Percentiles rank a stretch among this genome's conserved stretches.
These are phyloP conservation scores for Antedon mediterranea DNA, from an alignment of 53 echinoderm and acorn worm genomes.

Conservation along the genomic window DNA sequence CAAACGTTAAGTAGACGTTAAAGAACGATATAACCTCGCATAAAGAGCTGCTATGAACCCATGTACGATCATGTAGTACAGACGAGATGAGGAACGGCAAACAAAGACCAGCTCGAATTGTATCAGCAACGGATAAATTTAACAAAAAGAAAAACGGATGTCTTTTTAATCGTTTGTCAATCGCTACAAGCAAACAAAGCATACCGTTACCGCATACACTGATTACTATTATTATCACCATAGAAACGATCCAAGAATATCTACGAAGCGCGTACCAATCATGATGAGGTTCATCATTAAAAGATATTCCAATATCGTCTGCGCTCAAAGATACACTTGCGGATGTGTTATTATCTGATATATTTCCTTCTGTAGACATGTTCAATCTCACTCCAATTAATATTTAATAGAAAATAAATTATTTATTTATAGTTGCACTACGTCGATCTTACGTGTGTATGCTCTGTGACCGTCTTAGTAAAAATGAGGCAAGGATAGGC, in stretches of 20 bases:
- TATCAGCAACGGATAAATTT: slow-evolving; percentile 86
- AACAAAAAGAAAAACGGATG: slow-evolving; percentile 87
- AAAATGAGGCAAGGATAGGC: not conserved
- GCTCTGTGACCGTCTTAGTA: too few species aligned
- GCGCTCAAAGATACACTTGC: too few species aligned
- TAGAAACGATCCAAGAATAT: slow-evolving; percentile 45
- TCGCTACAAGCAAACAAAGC: slow-evolving; percentile 53
- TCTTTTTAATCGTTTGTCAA: slow-evolving; percentile 48
- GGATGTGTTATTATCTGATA: not conserved
- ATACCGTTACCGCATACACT: slow-evolving; percentile 72
- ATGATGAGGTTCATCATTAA: too few species aligned
- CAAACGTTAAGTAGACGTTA: slow-evolving; percentile 84
- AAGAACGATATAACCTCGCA: slow-evolving; percentile 91
- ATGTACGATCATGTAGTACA: slow-evolving; percentile 37
- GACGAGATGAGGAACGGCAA: slow-evolving; percentile 73
- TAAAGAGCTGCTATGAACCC: slow-evolving; percentile 67
- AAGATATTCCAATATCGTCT: too few species aligned
- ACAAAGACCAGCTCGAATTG: slow-evolving; percentile 59
- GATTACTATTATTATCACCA: slow-evolving; percentile 54
- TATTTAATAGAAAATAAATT: too few species aligned
- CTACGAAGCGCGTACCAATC: not conserved
- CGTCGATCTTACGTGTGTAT: too few species aligned
- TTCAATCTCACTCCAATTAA: too few species aligned
- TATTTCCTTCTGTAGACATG: not conserved
- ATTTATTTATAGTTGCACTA: too few species aligned